These are phyloP conservation scores for Mactra quadrangularis DNA, from an alignment of 1,140 invertebrate genomes.

Conservation along the genomic window DNA sequence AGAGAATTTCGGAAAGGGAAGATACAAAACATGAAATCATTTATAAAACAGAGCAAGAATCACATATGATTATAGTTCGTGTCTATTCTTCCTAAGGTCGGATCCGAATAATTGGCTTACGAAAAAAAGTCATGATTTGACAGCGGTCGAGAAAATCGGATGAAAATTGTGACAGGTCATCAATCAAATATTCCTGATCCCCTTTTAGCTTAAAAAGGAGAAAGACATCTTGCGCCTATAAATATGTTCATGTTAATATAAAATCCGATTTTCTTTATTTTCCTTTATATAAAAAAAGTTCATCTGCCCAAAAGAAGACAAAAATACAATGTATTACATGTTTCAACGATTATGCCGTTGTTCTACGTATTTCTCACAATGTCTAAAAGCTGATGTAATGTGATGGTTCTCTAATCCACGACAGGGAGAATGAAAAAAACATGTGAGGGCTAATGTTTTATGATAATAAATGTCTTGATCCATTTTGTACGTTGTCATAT, in stretches of 20 bases:
- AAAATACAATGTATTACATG: too few species aligned
- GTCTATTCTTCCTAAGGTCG: conserved; percentile 12
- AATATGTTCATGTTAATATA: not conserved
- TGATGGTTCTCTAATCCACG: too few species aligned
- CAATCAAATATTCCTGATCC: not conserved
- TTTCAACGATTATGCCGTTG: too few species aligned
- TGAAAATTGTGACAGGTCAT: conserved; percentile 24
- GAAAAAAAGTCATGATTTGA: conserved; percentile 15
- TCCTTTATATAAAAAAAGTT: too few species aligned
- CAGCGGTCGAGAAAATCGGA: conserved; percentile 9
- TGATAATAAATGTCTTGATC: too few species aligned
- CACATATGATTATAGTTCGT: not conserved
- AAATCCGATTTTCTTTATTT: too few species aligned
- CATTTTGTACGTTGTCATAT: too few species aligned
- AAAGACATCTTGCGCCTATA: not conserved
- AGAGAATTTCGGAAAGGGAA: conserved; percentile 17
- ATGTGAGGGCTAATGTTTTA: too few species aligned
- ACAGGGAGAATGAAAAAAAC: too few species aligned
- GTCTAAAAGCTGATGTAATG: too few species aligned
- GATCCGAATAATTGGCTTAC: conserved; percentile 17
- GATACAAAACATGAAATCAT: conserved; percentile 33
- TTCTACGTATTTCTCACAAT: too few species aligned
- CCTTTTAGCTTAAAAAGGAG: not conserved
- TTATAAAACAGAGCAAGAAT: not conserved
- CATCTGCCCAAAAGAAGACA: too few species aligned